These are phyloP conservation scores for Drosophila tanythrix DNA, from an alignment of 2,888 invertebrate species.

Conservation along the genomic window DNA sequence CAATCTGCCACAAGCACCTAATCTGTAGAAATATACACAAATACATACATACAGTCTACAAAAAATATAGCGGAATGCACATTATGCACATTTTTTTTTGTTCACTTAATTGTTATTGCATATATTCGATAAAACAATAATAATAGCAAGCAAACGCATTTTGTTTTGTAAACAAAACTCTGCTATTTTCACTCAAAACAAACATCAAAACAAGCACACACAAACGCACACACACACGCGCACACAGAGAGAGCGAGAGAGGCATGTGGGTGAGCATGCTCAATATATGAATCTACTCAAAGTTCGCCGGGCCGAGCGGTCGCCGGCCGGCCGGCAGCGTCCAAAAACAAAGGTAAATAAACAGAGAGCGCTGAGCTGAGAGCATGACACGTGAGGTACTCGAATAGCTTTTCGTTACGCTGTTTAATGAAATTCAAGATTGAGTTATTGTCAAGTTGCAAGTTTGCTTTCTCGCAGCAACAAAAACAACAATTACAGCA, in stretches of 20 bases:
- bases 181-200: constrained; percentile 45
- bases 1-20: neutral
- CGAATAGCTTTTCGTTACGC: constrained; percentile 22
- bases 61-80: constrained; percentile 7
- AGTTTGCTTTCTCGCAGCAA: constrained; percentile 1
- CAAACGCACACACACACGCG: neutral
- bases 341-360: constrained; percentile 57
- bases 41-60: neutral
- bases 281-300: constrained; percentile 14
- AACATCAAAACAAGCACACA: constrained; percentile 5
- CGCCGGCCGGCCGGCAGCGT: constrained; percentile 43
- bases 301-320: constrained; percentile 26
- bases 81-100: constrained; percentile 26
- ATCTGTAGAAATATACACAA: neutral
- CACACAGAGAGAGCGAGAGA: neutral
- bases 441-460: constrained; percentile 7
- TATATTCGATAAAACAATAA: constrained; percentile 31
- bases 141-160: constrained; percentile 25
- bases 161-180: constrained; percentile 41
- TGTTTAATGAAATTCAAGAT: constrained; percentile 40
- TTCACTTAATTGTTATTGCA: constrained; percentile 35
- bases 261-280: neutral
- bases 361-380: constrained; percentile 40
- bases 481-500: neutral
- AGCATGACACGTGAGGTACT: constrained; percentile 23